Evolutionary conservation across 2,113 vertebrate genomes (phyloP).

Genomic region (Pseudopodoces humilis): DNA sequence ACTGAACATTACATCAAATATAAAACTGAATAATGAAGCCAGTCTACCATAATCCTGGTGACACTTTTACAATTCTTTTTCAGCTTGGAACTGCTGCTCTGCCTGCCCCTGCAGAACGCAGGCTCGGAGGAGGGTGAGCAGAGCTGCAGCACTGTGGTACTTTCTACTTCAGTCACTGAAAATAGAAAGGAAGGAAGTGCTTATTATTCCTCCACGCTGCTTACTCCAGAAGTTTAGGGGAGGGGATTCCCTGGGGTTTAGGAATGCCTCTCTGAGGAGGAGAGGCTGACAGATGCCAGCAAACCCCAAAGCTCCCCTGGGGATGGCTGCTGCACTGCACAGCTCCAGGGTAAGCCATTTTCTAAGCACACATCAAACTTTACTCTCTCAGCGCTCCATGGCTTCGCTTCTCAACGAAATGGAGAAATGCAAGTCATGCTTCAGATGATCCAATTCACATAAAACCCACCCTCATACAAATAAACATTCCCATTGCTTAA

Average conservation of each 20-base stretch:
- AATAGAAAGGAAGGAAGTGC: constrained; percentile 54
- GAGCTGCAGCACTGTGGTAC: neutral
- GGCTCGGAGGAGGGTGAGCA: neutral
- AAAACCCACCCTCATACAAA: neutral
- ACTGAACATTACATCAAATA: neutral
- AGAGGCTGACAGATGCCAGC: constrained; percentile 21
- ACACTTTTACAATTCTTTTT: neutral
- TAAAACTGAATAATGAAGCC: neutral
- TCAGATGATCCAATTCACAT: neutral
- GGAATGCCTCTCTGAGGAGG: constrained; percentile 35
- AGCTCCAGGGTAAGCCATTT: constrained; percentile 31
- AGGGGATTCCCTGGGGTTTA: constrained; percentile 58
- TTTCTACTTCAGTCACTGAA: constrained; percentile 31
- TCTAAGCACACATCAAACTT: neutral
- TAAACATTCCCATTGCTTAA: neutral
- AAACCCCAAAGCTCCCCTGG: neutral
- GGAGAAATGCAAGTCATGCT: neutral
- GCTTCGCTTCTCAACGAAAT: neutral
- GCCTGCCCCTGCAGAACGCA: neutral
- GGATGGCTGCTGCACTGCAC: neutral
- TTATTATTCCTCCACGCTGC: constrained; percentile 25
- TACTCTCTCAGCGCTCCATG: neutral
- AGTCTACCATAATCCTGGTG: neutral
- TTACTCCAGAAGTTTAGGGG: constrained; percentile 16
- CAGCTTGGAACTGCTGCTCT: neutral